Conservation (phyloP, 2,888 invertebrate genomes). For the Drosophila sordidula region DNA sequence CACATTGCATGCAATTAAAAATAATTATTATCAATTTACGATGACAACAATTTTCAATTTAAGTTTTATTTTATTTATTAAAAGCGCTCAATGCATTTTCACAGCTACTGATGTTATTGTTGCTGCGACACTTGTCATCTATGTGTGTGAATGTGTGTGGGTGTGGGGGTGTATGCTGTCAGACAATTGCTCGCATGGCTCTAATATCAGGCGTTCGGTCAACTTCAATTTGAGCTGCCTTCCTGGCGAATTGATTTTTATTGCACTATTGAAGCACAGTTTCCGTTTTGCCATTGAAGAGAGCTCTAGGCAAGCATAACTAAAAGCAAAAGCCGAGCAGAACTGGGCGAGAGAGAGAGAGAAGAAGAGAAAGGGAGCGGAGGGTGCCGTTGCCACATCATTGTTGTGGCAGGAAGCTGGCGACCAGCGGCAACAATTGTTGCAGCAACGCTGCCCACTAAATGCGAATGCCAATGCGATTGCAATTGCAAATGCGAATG, state of each 20-base stretch:
- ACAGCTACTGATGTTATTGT: slow-evolving; percentile 8
- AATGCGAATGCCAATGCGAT: slow-evolving; percentile 24
- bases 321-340: slow-evolving; percentile 1
- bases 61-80: slow-evolving; percentile 70
- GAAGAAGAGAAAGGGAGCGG: not conserved
- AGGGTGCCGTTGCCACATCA: slow-evolving; percentile 37
- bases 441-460: slow-evolving; percentile 27
- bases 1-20: slow-evolving; percentile 71
- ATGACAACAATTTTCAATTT: slow-evolving; percentile 78
- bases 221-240: slow-evolving; percentile 67
- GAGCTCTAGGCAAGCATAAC: slow-evolving; percentile 32
- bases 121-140: slow-evolving; percentile 19
- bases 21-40: slow-evolving; percentile 79
- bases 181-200: slow-evolving; percentile 38
- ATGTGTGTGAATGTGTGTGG: not conserved
- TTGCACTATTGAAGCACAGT: slow-evolving; percentile 39
- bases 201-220: slow-evolving; percentile 56
- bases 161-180: slow-evolving; percentile 19
- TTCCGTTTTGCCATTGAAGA: slow-evolving; percentile 48
- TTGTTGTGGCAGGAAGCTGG: slow-evolving; percentile 59
- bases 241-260: slow-evolving; percentile 55
- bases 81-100: slow-evolving; percentile 51
- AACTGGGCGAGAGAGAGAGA: not conserved
- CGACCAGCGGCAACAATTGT: slow-evolving; percentile 47
- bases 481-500: not conserved